Conservation (phyloP, 1,140 invertebrate species). For the Drosophila ironensis region DNA sequence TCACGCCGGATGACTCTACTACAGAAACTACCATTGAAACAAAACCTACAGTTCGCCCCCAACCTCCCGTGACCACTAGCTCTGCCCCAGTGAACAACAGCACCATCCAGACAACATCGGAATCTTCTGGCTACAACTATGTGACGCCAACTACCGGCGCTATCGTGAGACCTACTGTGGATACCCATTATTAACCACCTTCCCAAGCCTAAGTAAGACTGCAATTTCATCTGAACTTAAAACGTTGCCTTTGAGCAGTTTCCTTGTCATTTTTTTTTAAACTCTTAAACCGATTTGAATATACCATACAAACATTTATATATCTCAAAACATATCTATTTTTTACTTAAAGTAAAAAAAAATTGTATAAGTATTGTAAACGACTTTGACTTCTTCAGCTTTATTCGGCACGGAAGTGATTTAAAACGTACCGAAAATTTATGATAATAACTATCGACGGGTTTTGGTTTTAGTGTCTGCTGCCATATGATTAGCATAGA, state of each 20-base stretch:
- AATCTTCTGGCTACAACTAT: conserved; percentile 33
- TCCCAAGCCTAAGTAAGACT: conserved; percentile 9
- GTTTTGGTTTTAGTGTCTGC: conserved; percentile 1
- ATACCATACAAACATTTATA: not conserved
- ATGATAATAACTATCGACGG: conserved; percentile 39
- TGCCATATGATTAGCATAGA: conserved; percentile 54
- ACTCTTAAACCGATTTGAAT: too few species aligned
- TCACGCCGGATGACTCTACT: conserved; percentile 60
- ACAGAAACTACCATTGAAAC: conserved; percentile 55
- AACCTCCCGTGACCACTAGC: conserved; percentile 42
- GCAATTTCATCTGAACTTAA: not conserved
- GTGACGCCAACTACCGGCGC: conserved; percentile 5
- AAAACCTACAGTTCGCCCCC: conserved; percentile 62
- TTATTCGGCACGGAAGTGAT: conserved; percentile 47
- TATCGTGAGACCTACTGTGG: conserved; percentile 7
- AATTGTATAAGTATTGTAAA: not conserved
- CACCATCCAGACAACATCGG: conserved; percentile 6
- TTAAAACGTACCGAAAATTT: conserved; percentile 1
- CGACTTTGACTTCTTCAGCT: not conserved
- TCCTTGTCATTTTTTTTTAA: not conserved
- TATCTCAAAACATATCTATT: not conserved
- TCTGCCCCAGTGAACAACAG: conserved; percentile 21
- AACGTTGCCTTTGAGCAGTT: not conserved
- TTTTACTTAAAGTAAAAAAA: not conserved
- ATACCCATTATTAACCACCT: conserved; percentile 39